Evolutionary conservation across 1,140 invertebrate species (phyloP), one percentile per base, ranked within the genome.

Genomic region (Lithobius niger): DNA sequence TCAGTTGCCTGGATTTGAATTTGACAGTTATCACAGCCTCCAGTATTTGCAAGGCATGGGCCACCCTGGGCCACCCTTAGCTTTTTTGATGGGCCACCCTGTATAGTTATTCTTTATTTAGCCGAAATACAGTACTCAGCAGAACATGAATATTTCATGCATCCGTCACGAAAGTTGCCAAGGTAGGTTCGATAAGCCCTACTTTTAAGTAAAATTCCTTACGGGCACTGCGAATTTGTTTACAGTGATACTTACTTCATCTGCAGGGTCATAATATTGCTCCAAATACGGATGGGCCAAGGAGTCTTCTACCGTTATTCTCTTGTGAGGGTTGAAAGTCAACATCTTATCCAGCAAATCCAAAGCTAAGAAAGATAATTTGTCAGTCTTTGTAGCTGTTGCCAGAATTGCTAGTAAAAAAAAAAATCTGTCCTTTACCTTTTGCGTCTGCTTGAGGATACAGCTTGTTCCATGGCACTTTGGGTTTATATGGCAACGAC

Each of bases 231-330:
- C n/a, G n/a, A n/a, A n/a, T n/a, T 40, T 18, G 27, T 15, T n/a
- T n/a, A n/a, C n/a, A n/a, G n/a, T n/a, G 13, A 53, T 16, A 31
- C 55, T 64, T 76, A 97, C 94, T 84, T 99, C 97, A 76, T 99
- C 96, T 60, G 86, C 87, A 49, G 95, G 95, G 72, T 99, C 96
- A 74, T 99, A 99, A 81, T 99, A 99, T 79, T 97, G 93, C 72
- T 96, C 91, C 59, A 99, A 78, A 75, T 99, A 99, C 2, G 94
- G 94, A 76, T 99, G 95, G 31, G 93, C 92, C 18, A 99, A 75
- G 2, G 95, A 91, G 64, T 97, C 87, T 74, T 99, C 95, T 19
- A 99, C 95, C 6, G 84, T 88, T 66, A 98, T 97, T 62, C 97
- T 79, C 68, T 88, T 94, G 71, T 97, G 85, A 2, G 97, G 97